Evolutionary conservation across 2,888 invertebrate genomes (phyloP).

Genomic region (Ctena decussata): DNA sequence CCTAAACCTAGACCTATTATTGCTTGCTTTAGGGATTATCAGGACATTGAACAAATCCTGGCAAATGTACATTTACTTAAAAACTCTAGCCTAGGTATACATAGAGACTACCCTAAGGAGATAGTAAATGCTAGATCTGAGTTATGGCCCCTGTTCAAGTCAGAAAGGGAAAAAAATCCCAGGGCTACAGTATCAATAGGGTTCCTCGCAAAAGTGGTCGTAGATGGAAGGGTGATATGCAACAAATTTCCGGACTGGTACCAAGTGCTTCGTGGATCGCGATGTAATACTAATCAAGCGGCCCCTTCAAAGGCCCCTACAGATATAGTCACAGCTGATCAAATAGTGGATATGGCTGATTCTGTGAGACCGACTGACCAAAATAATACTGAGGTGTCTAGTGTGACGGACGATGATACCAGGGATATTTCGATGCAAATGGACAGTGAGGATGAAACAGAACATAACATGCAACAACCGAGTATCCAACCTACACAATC

Average conservation of each 20-base stretch:
- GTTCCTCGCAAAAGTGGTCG: neutral
- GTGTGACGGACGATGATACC: neutral
- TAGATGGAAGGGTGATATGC: neutral
- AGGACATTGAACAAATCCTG: neutral
- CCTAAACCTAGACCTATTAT: neutral
- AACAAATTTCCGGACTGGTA: constrained; percentile 1
- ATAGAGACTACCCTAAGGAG: neutral
- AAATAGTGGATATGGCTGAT: neutral
- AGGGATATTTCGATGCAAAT: neutral
- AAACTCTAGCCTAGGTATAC: neutral
- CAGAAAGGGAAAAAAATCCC: neutral
- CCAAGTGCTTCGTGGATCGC: neutral
- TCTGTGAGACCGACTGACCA: neutral
- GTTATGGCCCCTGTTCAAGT: neutral
- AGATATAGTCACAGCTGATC: too few species aligned
- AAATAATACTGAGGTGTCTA: neutral
- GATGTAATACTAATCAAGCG: too few species aligned
- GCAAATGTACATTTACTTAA: neutral
- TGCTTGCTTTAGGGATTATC: neutral
- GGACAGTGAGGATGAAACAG: neutral
- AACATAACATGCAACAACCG: too few species aligned
- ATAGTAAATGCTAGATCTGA: neutral
- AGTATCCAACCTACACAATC: too few species aligned
- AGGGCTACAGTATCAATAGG: neutral
- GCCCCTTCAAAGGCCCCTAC: too few species aligned